A percentile compares a stretch with the other conserved stretches of the same genome.
These are phyloP conservation scores for Tapirus indicus DNA, from an alignment of 2,797 vertebrate species.

Conservation along the genomic window DNA sequence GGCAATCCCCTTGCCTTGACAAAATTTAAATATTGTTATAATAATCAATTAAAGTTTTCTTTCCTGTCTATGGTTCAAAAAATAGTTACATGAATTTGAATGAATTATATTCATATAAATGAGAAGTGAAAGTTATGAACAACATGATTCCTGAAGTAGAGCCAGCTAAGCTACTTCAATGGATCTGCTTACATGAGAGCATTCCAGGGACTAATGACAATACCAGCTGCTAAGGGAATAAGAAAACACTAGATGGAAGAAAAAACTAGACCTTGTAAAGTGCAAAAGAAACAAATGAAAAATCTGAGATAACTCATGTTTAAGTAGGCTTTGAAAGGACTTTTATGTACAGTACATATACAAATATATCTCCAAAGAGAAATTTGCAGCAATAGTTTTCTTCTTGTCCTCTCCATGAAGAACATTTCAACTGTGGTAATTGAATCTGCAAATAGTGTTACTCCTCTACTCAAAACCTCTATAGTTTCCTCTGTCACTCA, in stretches of 20 bases:
- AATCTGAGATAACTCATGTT: too few species aligned
- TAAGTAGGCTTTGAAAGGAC: background rate
- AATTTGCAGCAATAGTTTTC: background rate
- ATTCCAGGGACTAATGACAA: background rate
- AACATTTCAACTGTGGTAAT: background rate
- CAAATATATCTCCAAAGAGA: background rate
- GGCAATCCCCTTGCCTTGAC: background rate
- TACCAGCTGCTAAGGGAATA: background rate
- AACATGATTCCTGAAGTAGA: background rate
- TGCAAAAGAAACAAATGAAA: background rate
- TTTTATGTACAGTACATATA: background rate
- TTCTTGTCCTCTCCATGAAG: background rate
- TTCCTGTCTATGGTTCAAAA: background rate
- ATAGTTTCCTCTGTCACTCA: background rate
- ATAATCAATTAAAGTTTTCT: background rate
- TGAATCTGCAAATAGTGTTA: background rate
- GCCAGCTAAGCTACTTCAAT: background rate
- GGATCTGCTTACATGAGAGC: too few species aligned
- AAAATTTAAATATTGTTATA: background rate
- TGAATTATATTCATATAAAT: background rate
- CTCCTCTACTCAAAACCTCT: background rate
- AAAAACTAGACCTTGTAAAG: background rate
- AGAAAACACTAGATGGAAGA: background rate
- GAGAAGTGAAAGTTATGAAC: background rate
- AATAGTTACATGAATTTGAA: background rate